These are phyloP conservation scores for Lamellibrachia satsuma DNA, from an alignment of 2,888 invertebrate species.

Conservation along the genomic window DNA sequence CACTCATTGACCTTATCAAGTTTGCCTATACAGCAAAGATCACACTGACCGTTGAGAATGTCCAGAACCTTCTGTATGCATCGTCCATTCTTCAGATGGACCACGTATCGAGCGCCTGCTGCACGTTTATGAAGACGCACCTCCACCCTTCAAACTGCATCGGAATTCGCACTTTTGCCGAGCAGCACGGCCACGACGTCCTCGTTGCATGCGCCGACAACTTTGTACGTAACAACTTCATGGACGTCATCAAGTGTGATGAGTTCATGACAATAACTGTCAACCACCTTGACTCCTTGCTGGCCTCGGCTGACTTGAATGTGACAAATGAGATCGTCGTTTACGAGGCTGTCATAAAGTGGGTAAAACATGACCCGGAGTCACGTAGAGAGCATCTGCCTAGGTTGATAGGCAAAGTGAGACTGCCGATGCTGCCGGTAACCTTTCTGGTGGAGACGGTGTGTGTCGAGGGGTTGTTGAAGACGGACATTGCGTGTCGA, in stretches of 20 bases:
- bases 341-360: slow-evolving; percentile 66
- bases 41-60: slow-evolving; percentile 63
- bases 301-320: slow-evolving; percentile 56
- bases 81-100: slow-evolving; percentile 67
- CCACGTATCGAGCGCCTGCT: slow-evolving; percentile 65
- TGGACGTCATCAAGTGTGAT: slow-evolving; percentile 55
- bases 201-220: slow-evolving; percentile 59
- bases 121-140: slow-evolving; percentile 66
- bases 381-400: slow-evolving; percentile 56
- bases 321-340: slow-evolving; percentile 57
- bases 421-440: slow-evolving; percentile 63
- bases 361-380: slow-evolving; percentile 62
- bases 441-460: slow-evolving; percentile 63
- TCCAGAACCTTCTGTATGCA: slow-evolving; percentile 67
- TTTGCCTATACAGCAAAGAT: slow-evolving; percentile 67
- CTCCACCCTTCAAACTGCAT: slow-evolving; percentile 66
- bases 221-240: slow-evolving; percentile 60
- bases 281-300: slow-evolving; percentile 55
- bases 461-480: slow-evolving; percentile 57
- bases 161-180: slow-evolving; percentile 66
- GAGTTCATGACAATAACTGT: slow-evolving; percentile 58
- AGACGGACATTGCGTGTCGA: slow-evolving; percentile 62
- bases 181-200: slow-evolving; percentile 63
- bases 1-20: slow-evolving; percentile 61
- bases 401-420: slow-evolving; percentile 58